Percentiles rank a stretch among this genome's conserved stretches.
phyloP scores from a whole-genome alignment of 2,113 vertebrate genomes.

The Nesoenas mayeri region DNA sequence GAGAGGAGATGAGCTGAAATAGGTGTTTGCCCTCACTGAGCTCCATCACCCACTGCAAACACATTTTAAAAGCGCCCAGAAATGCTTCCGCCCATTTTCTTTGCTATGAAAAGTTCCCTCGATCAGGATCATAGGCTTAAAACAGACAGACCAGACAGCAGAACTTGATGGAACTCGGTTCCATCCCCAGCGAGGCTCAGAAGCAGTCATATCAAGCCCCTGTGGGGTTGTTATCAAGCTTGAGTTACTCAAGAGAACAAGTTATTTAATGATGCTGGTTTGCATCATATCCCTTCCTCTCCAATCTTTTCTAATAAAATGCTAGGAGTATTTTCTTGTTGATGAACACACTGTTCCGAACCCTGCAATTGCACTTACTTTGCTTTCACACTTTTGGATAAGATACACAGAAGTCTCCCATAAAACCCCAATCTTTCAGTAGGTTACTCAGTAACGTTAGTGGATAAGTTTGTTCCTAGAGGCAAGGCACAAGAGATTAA shows the following conservation, averaged over 20 bases:
- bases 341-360: background rate
- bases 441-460: background rate
- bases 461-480: background rate
- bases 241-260: background rate
- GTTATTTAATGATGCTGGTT: background rate
- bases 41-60: rapidly evolving
- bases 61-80: background rate
- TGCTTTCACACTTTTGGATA: slow-evolving; percentile 4
- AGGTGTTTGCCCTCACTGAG: background rate
- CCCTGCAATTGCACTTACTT: background rate
- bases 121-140: background rate
- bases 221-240: background rate
- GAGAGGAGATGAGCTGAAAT: background rate
- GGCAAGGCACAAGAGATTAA: background rate
- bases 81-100: background rate
- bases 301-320: background rate
- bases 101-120: background rate
- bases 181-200: background rate
- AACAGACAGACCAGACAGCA: background rate
- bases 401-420: background rate
- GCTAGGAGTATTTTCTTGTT: background rate
- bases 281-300: background rate
- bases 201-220: background rate
- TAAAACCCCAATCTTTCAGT: background rate
- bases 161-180: background rate